phyloP scores from a whole-genome alignment of 2,797 vertebrate species.

The Sebastiscus tertius region DNA sequence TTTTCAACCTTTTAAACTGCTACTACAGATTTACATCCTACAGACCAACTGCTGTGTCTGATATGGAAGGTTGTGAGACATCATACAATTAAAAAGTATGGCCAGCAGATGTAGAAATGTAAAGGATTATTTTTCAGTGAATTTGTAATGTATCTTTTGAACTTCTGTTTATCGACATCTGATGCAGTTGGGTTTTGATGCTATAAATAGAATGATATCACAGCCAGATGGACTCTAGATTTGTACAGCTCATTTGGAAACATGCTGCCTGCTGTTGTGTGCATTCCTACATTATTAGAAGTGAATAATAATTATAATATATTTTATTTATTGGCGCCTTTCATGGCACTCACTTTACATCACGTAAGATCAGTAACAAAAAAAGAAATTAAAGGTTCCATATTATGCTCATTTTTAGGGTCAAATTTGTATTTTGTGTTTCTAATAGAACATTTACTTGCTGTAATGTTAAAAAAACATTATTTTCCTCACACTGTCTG shows the following conservation, averaged over 20 bases:
- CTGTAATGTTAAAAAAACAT: too few species aligned
- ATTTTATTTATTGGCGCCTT: neutral
- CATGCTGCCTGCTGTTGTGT: neutral
- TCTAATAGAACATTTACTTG: too few species aligned
- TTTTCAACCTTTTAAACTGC: neutral
- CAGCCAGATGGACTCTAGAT: conserved; percentile 19
- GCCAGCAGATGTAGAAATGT: neutral
- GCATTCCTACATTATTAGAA: neutral
- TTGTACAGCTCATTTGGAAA: conserved; percentile 23
- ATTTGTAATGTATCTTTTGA: neutral
- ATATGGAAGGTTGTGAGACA: neutral
- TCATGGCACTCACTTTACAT: neutral
- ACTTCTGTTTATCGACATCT: neutral
- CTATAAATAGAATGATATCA: conserved; percentile 30
- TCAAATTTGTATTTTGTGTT: too few species aligned
- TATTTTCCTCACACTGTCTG: too few species aligned
- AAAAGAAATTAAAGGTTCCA: neutral
- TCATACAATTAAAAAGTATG: neutral
- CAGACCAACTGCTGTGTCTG: neutral
- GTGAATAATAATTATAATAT: neutral
- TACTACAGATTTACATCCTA: neutral
- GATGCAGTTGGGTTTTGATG: conserved; percentile 24
- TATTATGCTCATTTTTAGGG: too few species aligned
- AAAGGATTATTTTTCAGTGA: neutral
- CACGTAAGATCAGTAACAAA: neutral